Evolutionary conservation across 1,140 invertebrate species (phyloP).

Genomic region (Mactra quadrangularis): DNA sequence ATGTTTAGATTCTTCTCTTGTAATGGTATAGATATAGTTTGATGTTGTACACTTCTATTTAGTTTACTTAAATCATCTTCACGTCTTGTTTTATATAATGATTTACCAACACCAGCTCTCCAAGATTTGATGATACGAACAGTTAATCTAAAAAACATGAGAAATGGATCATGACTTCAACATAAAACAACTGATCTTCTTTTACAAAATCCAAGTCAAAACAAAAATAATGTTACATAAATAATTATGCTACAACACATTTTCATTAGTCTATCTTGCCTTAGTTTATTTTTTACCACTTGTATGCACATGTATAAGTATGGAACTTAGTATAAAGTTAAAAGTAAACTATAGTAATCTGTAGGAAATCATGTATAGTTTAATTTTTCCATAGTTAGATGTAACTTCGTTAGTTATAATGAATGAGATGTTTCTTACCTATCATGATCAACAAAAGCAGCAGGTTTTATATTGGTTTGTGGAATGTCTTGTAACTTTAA

Average conservation of each 20-base stretch:
- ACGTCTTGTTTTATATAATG: constrained; percentile 71
- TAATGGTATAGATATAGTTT: constrained; percentile 69
- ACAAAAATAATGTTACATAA: too few species aligned
- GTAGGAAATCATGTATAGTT: too few species aligned
- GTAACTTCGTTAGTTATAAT: too few species aligned
- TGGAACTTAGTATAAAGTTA: too few species aligned
- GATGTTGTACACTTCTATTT: neutral
- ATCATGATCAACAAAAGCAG: constrained; percentile 59
- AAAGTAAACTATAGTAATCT: too few species aligned
- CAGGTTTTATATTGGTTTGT: constrained; percentile 1
- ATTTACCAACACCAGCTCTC: constrained; percentile 79
- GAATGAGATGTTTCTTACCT: constrained; percentile 46
- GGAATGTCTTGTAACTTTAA: constrained; percentile 34
- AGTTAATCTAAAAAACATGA: constrained; percentile 66
- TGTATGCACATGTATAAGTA: too few species aligned
- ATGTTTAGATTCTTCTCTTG: constrained; percentile 69
- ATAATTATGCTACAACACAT: too few species aligned
- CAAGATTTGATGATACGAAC: constrained; percentile 76
- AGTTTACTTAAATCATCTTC: constrained; percentile 13
- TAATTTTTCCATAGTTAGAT: too few species aligned
- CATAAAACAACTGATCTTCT: too few species aligned
- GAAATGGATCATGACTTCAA: too few species aligned
- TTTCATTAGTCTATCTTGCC: neutral
- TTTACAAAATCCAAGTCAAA: too few species aligned
- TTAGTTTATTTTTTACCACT: too few species aligned